Conservation (phyloP, 2,888 invertebrate species). For the Thereva unica region DNA sequence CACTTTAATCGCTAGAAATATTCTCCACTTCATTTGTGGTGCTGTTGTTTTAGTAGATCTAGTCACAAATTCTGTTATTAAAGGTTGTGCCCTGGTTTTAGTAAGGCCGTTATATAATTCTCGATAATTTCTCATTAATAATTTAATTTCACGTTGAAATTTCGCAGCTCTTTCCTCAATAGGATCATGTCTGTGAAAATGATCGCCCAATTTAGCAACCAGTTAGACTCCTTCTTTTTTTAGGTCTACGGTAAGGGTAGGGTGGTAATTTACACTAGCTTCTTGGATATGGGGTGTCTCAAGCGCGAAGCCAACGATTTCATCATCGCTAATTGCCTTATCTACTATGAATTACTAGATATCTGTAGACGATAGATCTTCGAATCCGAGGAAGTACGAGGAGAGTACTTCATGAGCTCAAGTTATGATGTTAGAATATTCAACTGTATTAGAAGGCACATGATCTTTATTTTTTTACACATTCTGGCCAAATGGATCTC, state of each 20-base stretch:
- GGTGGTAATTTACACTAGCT: background rate
- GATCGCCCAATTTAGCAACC: slow-evolving; percentile 3
- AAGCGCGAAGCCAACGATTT: background rate
- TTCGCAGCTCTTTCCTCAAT: slow-evolving; percentile 4
- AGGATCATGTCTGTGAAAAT: background rate
- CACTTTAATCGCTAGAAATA: background rate
- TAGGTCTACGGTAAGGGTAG: background rate
- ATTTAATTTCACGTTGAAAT: background rate
- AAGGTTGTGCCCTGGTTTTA: background rate
- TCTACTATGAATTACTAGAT: background rate
- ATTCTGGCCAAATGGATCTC: too few species aligned
- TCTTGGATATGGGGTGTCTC: slow-evolving; percentile 1
- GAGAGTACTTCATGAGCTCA: slow-evolving; percentile 26
- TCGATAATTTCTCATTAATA: slow-evolving; percentile 1
- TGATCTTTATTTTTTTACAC: too few species aligned
- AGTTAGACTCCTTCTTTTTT: slow-evolving; percentile 7
- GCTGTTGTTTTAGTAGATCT: background rate
- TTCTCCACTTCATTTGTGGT: background rate
- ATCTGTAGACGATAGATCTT: background rate
- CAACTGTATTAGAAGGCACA: too few species aligned
- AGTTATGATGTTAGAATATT: slow-evolving; percentile 4
- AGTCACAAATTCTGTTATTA: background rate
- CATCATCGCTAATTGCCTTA: slow-evolving; percentile 6
- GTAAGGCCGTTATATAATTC: background rate
- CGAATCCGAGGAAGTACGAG: background rate